Conservation (phyloP, 1,140 invertebrate species). For the Brachystomella parvula region DNA sequence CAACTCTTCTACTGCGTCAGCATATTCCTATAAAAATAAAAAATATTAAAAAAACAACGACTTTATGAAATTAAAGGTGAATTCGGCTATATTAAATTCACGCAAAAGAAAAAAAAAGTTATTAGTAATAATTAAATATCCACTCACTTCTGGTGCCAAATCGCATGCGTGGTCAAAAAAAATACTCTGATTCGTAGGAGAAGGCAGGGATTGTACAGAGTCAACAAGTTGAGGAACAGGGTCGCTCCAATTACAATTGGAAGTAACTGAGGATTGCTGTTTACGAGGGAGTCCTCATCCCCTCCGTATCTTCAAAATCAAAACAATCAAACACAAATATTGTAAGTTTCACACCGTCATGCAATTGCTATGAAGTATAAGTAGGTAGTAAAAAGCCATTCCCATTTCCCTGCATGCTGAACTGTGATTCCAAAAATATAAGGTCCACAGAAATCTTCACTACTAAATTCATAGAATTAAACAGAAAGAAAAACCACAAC, state of each 20-base stretch:
- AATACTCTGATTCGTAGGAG: constrained; percentile 17
- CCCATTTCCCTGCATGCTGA: too few species aligned
- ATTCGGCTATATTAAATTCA: too few species aligned
- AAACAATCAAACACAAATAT: constrained; percentile 16
- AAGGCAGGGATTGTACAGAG: not conserved
- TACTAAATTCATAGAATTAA: too few species aligned
- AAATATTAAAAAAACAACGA: too few species aligned
- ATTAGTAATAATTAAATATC: too few species aligned
- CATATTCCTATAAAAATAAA: constrained; percentile 29
- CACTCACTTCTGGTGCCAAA: constrained; percentile 37
- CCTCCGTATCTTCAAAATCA: constrained; percentile 21
- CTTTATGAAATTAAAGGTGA: too few species aligned
- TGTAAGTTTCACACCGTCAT: constrained; percentile 13
- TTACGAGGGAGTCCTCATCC: constrained; percentile 37
- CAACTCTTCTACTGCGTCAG: constrained; percentile 33
- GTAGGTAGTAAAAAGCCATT: too few species aligned
- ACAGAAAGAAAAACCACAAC: too few species aligned
- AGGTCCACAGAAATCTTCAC: too few species aligned
- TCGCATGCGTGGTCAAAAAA: constrained; percentile 29
- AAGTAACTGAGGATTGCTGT: constrained; percentile 36
- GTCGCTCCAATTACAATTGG: constrained; percentile 29
- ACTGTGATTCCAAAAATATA: too few species aligned
- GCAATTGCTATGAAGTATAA: too few species aligned
- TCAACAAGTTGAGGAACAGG: constrained; percentile 16
- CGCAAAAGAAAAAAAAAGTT: too few species aligned